Conservation (phyloP, 2,113 vertebrate species). For the Corythoichthys haematopterus region DNA sequence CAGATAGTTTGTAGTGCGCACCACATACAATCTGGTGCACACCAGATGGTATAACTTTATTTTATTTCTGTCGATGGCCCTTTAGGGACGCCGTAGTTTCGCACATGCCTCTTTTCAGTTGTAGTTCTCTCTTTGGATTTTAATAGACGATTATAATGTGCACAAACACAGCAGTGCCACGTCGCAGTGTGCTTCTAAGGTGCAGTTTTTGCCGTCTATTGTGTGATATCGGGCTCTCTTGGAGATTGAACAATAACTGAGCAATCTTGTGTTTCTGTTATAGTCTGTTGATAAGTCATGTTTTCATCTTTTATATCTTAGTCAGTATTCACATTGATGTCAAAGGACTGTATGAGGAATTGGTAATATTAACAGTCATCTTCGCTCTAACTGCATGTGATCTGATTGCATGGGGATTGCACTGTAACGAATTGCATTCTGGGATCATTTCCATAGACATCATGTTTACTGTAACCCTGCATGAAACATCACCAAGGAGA, state of each 20-base stretch:
- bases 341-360: slow-evolving; percentile 4
- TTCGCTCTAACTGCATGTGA: slow-evolving; percentile 59
- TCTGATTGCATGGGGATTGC: slow-evolving; percentile 60
- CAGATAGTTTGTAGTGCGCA: no score
- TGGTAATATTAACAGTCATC: slow-evolving; percentile 28
- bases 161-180: not conserved
- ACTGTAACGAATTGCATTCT: slow-evolving; percentile 39
- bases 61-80: no score
- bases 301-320: not conserved
- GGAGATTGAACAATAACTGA: not conserved
- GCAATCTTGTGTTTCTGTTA: not conserved
- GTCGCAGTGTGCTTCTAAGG: not conserved
- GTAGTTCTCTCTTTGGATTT: not conserved
- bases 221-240: not conserved
- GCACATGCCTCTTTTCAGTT: not conserved
- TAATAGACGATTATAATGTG: not conserved
- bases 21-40: no score
- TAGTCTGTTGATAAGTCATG: not conserved
- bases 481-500: slow-evolving; percentile 29
- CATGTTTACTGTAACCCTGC: slow-evolving; percentile 54
- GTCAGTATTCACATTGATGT: slow-evolving; percentile 11
- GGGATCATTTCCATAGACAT: slow-evolving; percentile 31
- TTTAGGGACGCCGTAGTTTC: not conserved
- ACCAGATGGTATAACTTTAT: no score
- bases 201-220: not conserved